Base-by-base conservation (phyloP, 2,797 vertebrate genomes). In the Moxostoma hubbsi region DNA sequence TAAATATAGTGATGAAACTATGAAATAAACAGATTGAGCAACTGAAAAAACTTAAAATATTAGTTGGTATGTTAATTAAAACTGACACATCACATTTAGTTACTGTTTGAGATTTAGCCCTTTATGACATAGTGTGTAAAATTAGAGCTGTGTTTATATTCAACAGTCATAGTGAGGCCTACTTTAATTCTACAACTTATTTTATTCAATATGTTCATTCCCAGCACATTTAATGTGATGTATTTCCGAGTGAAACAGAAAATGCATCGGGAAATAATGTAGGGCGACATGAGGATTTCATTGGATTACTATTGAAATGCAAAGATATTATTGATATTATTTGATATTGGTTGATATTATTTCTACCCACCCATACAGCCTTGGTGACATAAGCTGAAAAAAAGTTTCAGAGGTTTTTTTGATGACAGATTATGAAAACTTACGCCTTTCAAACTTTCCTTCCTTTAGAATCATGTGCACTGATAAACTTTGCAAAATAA, bases 401-500 rank as follows among this genome's bases (percentile, higher is more conserved):
- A 47, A 15, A 59, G 11, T 36, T 24, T 24, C 1, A 24, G 24
- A n/a, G 24, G 2, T 24, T 36, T 36, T 36, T 36, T 36, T 36
- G 2, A 36, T 36, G 36, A 36, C 36, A 36, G 36, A 36, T 36
- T 36, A 36, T 36, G 36, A 36, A 36, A 36, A 36, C 36, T 36
- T 36, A 36, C 36, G 4, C 3, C 4, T 36, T 36, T 36, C 36
- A 36, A 36, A 36, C 36, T 36, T 36, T 36, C 51, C 64, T 69
- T 74, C 13, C 51, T 61, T 50, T 16, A 59, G 70, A 73, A 13
- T n/a, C 7, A 24, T 8, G 5, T 73, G 24, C 49, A 36, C 10
- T 8, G 12, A 57, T 58, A 46, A 58, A 67, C 50, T 18, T n/a
- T 76, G 74, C 54, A 67, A n/a, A 58, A 24, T 67, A 58, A 58